Percentiles rank a stretch among this genome's conserved stretches.
phyloP scores from a whole-genome alignment of 2,888 invertebrate species.

The Cylindroiulus punctatus region DNA sequence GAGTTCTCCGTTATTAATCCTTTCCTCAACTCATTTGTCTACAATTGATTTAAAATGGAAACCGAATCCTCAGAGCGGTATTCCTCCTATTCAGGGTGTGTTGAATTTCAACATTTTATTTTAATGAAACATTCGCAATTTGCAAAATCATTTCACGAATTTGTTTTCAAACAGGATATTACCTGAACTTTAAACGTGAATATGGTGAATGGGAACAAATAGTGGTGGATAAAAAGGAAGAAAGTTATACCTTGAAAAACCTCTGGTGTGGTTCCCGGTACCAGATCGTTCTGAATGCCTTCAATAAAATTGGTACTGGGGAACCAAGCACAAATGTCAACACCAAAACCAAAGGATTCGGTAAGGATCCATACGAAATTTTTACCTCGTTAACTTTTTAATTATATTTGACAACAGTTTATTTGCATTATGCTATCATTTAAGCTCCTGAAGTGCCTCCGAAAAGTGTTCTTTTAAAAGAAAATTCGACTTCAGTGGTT shows the following conservation, averaged over 20 bases:
- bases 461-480: conserved; percentile 53
- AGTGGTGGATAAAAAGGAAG: conserved; percentile 49
- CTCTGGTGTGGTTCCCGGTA: conserved; percentile 94
- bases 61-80: conserved; percentile 55
- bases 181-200: conserved; percentile 64
- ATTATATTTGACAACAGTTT: too few species aligned
- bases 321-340: conserved; percentile 63
- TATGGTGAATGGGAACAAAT: conserved; percentile 64
- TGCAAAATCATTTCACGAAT: neutral
- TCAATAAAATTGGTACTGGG: conserved; percentile 73
- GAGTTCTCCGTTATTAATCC: conserved; percentile 63
- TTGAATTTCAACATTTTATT: neutral
- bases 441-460: conserved; percentile 58
- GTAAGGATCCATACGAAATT: conserved; percentile 60
- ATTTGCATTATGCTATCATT: neutral
- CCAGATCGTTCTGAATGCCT: conserved; percentile 91
- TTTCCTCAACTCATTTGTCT: conserved; percentile 64
- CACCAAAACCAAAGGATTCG: conserved; percentile 65
- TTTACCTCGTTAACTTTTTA: too few species aligned
- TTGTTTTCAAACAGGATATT: conserved; percentile 61
- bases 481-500: conserved; percentile 71
- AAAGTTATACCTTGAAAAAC: conserved; percentile 78
- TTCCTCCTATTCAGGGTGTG: conserved; percentile 55
- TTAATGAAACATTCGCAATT: neutral
- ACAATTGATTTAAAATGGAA: conserved; percentile 66